Evolutionary conservation across 2,113 vertebrate species (phyloP).

Genomic region (Tor tambroides): DNA sequence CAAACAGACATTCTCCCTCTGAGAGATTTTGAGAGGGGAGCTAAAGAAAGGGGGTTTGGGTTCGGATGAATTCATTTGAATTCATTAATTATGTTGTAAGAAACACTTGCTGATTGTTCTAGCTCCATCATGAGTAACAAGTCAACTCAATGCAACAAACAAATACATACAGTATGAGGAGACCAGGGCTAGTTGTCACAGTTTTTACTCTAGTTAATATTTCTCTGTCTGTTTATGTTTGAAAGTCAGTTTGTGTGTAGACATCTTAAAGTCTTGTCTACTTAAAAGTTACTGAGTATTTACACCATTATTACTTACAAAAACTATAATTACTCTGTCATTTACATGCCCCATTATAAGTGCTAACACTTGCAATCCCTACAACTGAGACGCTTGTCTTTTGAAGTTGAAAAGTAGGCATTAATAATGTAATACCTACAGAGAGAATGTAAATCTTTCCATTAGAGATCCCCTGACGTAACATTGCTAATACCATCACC

Average conservation of each 20-base stretch:
- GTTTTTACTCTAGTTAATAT: too few relatives aligned
- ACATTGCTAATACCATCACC: slow-evolving; percentile 62
- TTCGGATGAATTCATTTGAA: slow-evolving; percentile 71
- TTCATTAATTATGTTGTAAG: slow-evolving; percentile 62
- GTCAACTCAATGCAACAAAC: too few relatives aligned
- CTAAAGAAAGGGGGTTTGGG: slow-evolving; percentile 62
- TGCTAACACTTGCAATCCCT: slow-evolving; percentile 52
- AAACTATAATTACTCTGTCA: too few relatives aligned
- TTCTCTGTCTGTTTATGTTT: too few relatives aligned
- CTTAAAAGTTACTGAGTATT: too few relatives aligned
- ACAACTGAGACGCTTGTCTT: background rate
- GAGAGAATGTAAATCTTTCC: slow-evolving; percentile 65
- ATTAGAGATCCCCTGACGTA: slow-evolving; percentile 62
- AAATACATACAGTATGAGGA: too few relatives aligned
- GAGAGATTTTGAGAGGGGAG: slow-evolving; percentile 58
- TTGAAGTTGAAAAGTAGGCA: slow-evolving; percentile 53
- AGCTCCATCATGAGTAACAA: too few relatives aligned
- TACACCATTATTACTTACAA: too few relatives aligned
- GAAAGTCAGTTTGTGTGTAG: too few relatives aligned
- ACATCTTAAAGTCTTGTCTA: too few relatives aligned
- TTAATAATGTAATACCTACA: slow-evolving; percentile 24
- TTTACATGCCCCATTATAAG: too few relatives aligned
- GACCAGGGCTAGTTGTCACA: too few relatives aligned
- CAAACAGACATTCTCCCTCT: slow-evolving; percentile 64
- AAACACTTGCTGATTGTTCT: slow-evolving; percentile 22